A percentile compares a stretch with the other conserved stretches of the same genome.
These are phyloP conservation scores for Rhyacophila evoluta DNA, from an alignment of 2,888 invertebrate species.

Conservation along the genomic window DNA sequence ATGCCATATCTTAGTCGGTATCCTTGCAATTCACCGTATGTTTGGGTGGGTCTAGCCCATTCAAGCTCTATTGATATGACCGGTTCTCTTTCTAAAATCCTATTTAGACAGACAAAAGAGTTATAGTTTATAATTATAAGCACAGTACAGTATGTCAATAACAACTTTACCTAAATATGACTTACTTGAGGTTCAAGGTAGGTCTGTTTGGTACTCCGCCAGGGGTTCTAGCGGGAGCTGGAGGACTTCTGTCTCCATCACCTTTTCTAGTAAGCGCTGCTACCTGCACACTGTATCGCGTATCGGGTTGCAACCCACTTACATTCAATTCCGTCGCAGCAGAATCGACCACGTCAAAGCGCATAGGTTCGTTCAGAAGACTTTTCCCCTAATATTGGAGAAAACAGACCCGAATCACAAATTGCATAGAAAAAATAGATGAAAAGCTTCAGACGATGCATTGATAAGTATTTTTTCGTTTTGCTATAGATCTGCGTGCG, in stretches of 20 bases:
- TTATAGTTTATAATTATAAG: neutral
- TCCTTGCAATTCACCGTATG: constrained; percentile 89
- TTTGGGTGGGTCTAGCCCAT: constrained; percentile 91
- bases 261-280: constrained; percentile 97
- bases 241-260: constrained; percentile 92
- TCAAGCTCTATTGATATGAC: constrained; percentile 91
- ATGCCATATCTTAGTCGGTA: constrained; percentile 90
- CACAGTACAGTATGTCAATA: too few relatives aligned
- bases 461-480: too few relatives aligned
- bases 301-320: constrained; percentile 93
- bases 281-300: constrained; percentile 93
- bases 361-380: constrained; percentile 87
- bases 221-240: constrained; percentile 89
- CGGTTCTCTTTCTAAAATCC: constrained; percentile 87
- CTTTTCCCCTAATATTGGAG: constrained; percentile 75
- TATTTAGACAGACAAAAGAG: constrained; percentile 58
- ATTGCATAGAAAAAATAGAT: too few relatives aligned
- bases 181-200: constrained; percentile 83
- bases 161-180: too few relatives aligned
- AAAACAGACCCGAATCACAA: too few relatives aligned
- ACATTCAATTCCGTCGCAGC: constrained; percentile 83
- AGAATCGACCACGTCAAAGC: constrained; percentile 87
- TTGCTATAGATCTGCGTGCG: too few relatives aligned
- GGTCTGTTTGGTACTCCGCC: constrained; percentile 93
- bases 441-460: too few relatives aligned